phyloP scores from a whole-genome alignment of 2,113 vertebrate species.

The Rhinogobius similis region DNA sequence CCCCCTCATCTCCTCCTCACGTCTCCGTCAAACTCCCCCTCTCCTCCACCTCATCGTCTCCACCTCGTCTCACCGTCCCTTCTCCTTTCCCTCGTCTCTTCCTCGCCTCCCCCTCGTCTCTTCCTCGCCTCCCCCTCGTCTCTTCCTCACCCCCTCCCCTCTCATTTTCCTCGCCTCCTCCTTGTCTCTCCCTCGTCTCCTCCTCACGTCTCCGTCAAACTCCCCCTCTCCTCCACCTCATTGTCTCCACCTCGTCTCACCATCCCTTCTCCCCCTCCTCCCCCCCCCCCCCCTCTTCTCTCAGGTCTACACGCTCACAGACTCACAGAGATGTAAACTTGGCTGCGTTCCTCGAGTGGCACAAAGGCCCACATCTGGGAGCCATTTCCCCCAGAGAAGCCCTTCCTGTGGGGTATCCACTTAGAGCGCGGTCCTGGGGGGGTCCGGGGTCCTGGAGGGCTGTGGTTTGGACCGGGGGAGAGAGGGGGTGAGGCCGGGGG shows the following conservation, averaged over 20 bases:
- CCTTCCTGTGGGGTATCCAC: conserved; percentile 81
- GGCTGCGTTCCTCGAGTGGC: conserved; percentile 71
- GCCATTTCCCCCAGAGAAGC: conserved; percentile 76
- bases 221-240: too few species aligned
- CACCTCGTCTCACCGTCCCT: too few species aligned
- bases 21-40: too few species aligned
- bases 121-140: too few species aligned
- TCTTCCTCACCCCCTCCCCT: too few species aligned
- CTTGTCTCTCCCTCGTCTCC: conserved; percentile 28
- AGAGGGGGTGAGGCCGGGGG: conserved; percentile 15
- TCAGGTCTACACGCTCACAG: background rate
- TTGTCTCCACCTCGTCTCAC: conserved; percentile 41
- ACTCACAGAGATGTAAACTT: conserved; percentile 42
- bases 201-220: too few species aligned
- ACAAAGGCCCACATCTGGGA: conserved; percentile 78
- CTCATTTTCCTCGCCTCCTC: background rate
- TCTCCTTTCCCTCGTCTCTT: too few species aligned
- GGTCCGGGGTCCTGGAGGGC: conserved; percentile 37
- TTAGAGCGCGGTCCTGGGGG: conserved; percentile 59
- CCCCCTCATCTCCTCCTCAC: too few species aligned
- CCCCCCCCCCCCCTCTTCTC: background rate
- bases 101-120: background rate
- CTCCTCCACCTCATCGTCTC: too few species aligned
- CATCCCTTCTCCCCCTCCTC: conserved; percentile 27
- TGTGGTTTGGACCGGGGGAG: conserved; percentile 35